Evolutionary conservation across 2,888 invertebrate genomes (phyloP).

Genomic region (Drosophila paramelanica): DNA sequence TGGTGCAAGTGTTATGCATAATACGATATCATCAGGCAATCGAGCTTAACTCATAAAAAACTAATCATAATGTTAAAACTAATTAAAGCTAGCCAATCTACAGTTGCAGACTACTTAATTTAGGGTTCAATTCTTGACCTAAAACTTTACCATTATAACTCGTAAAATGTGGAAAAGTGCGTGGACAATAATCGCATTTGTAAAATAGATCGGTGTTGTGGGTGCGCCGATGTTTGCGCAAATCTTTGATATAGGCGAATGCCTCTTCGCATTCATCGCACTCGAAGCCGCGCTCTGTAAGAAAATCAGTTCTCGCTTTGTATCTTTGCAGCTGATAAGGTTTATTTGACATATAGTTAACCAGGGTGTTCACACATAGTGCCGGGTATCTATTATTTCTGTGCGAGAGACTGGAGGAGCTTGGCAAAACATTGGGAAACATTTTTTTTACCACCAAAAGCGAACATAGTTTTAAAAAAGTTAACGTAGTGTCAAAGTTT

Average conservation of each 20-base stretch:
- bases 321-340: constrained; percentile 28
- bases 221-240: constrained; percentile 77
- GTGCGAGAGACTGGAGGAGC: background rate
- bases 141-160: constrained; percentile 71
- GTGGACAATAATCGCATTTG: constrained; percentile 74
- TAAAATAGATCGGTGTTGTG: constrained; percentile 76
- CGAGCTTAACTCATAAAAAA: constrained; percentile 9
- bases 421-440: background rate
- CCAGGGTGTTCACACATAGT: constrained; percentile 10
- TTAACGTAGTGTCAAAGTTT: background rate
- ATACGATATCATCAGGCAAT: constrained; percentile 25
- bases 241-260: constrained; percentile 70
- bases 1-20: constrained; percentile 46
- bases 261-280: constrained; percentile 71
- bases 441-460: constrained; percentile 5
- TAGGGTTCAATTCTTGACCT: background rate
- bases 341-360: constrained; percentile 11
- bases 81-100: constrained; percentile 20
- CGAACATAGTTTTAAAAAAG: background rate
- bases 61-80: background rate
- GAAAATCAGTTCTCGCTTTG: constrained; percentile 52
- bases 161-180: constrained; percentile 75
- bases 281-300: constrained; percentile 74
- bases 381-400: background rate
- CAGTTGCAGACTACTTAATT: constrained; percentile 7